These are phyloP conservation scores for Drosophila dives DNA, from an alignment of 2,888 invertebrate species.

Conservation along the genomic window DNA sequence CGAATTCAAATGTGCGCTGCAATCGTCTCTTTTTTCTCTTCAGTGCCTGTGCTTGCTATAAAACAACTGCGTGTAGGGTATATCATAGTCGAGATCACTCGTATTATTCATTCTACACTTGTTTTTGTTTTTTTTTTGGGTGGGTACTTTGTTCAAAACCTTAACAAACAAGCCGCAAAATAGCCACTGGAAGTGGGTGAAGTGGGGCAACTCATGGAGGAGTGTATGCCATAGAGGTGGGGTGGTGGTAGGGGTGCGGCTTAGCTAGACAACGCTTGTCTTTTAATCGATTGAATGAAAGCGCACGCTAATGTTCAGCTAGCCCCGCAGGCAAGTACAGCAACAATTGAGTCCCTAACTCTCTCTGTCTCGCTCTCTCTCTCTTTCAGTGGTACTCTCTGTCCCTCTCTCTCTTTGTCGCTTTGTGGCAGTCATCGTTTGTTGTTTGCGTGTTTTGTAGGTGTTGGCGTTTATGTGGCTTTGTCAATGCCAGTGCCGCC, in stretches of 20 bases:
- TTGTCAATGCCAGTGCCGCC: conserved; percentile 64
- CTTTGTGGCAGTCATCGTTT: conserved; percentile 19
- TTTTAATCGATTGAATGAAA: conserved; percentile 71
- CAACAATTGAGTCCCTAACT: conserved; percentile 6
- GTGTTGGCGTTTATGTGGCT: conserved; percentile 79
- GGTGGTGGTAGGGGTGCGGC: background rate
- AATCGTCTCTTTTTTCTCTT: no score
- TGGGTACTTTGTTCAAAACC: conserved; percentile 40
- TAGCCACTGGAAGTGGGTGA: conserved; percentile 3
- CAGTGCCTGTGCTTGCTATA: no score
- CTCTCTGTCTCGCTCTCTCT: background rate
- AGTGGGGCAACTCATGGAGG: background rate
- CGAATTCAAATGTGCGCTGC: no score
- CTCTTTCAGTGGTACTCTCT: background rate
- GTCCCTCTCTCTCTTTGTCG: background rate
- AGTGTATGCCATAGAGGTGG: background rate
- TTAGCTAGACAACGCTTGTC: conserved; percentile 45
- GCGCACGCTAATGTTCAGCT: conserved; percentile 66
- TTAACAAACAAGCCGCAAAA: conserved; percentile 47
- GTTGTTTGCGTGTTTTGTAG: conserved; percentile 79
- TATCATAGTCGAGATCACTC: no score
- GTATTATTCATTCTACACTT: no score
- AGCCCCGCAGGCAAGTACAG: conserved; percentile 21
- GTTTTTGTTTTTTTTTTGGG: background rate
- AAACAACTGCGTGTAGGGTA: no score